A percentile compares a stretch with the other conserved stretches of the same genome.
Evolutionary conservation across 2,113 vertebrate genomes (phyloP).

Genomic region (Rutilus rutilus): DNA sequence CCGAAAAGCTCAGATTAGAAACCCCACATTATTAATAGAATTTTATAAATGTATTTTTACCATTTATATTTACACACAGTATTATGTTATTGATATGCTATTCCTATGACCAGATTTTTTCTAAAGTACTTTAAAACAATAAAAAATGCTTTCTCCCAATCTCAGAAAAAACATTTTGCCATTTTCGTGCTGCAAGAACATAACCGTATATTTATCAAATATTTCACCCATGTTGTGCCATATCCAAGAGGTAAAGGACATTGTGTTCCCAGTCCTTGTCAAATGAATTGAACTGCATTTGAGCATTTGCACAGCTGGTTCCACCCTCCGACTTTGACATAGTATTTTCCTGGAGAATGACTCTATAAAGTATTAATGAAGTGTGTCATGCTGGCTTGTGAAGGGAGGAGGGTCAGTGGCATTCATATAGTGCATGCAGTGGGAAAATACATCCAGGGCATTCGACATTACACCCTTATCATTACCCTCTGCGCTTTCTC

Average conservation of each 20-base stretch:
- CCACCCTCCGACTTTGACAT: conserved; percentile 58
- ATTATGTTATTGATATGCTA: background rate
- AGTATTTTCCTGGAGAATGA: conserved; percentile 57
- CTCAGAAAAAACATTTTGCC: background rate
- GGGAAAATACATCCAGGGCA: conserved; percentile 40
- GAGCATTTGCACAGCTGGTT: conserved; percentile 56
- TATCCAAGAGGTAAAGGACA: conserved; percentile 27
- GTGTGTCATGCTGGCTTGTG: conserved; percentile 53
- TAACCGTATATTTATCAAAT: background rate
- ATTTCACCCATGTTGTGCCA: background rate
- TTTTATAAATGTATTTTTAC: background rate
- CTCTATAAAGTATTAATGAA: conserved; percentile 65
- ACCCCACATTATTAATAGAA: background rate
- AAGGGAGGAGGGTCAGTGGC: conserved; percentile 44
- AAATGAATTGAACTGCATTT: conserved; percentile 49
- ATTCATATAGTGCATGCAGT: background rate
- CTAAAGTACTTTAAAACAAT: background rate
- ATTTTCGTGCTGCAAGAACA: background rate
- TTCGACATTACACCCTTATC: conserved; percentile 35
- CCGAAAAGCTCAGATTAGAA: background rate
- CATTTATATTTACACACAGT: background rate
- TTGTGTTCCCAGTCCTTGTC: conserved; percentile 45
- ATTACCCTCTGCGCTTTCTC: conserved; percentile 37
- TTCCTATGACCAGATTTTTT: background rate
- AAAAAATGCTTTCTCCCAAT: background rate